phyloP scores from a whole-genome alignment of 1,140 invertebrate genomes.

The silkworm (Bombyx mori) region ASM3026992v2 NC_085110.1:13419001-13419500 shows the following conservation, averaged over 20 bases:
- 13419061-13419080: slow-evolving; percentile 28
- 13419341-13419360: slow-evolving; percentile 90
- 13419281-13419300: slow-evolving; percentile 52
- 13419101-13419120: slow-evolving; percentile 34
- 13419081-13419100: slow-evolving; percentile 29
- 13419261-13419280: slow-evolving; percentile 39
- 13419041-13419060: slow-evolving; percentile 57
- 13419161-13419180: slow-evolving; percentile 61
- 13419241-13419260: slow-evolving; percentile 33
- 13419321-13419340: slow-evolving; percentile 73
- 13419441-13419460: slow-evolving; percentile 19
- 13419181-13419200: slow-evolving; percentile 45
- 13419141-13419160: slow-evolving; percentile 33
- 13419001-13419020: slow-evolving; percentile 22
- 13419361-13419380: slow-evolving; percentile 88
- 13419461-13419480: too few species aligned
- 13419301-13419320: slow-evolving; percentile 31
- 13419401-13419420: slow-evolving; percentile 85
- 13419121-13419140: slow-evolving; percentile 28
- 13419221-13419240: slow-evolving; percentile 61
- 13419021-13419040: slow-evolving; percentile 23
- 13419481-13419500: too few species aligned
- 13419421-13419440: slow-evolving; percentile 86
- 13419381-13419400: slow-evolving; percentile 85
- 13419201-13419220: slow-evolving; percentile 39